Evolutionary conservation across 2,797 vertebrate species (phyloP).

Genomic region (Hapalemur alaotrensis): DNA sequence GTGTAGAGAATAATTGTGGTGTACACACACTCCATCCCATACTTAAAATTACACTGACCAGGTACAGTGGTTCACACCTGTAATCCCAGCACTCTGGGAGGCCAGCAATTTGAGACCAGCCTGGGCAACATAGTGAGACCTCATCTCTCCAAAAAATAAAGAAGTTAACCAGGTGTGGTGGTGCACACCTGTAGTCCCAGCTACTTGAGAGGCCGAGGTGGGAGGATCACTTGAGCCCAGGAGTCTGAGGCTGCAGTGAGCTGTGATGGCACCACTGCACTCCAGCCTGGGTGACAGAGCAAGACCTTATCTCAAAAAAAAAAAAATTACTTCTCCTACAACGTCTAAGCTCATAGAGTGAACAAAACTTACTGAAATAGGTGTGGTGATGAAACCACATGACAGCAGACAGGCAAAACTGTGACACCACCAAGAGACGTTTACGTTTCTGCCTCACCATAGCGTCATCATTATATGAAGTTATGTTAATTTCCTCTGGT

Average conservation of each 20-base stretch:
- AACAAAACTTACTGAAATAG: neutral
- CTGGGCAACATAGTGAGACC: neutral
- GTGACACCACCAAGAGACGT: neutral
- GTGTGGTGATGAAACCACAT: neutral
- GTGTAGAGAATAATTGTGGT: neutral
- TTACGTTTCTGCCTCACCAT: neutral
- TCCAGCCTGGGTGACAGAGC: neutral
- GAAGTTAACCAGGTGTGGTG: neutral
- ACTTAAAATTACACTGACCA: neutral
- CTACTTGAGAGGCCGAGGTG: neutral
- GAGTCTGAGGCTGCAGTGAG: neutral
- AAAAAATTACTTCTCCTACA: neutral
- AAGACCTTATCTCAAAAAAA: neutral
- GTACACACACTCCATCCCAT: neutral
- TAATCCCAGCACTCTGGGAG: neutral
- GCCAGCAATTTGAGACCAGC: neutral
- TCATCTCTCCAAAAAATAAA: neutral
- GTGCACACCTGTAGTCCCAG: neutral
- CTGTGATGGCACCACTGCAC: neutral
- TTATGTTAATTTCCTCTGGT: neutral
- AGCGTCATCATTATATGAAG: neutral
- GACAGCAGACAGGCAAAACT: neutral
- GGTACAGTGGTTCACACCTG: neutral
- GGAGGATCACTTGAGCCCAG: neutral
- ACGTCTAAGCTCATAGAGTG: neutral